Evolutionary conservation across 2,113 vertebrate genomes (phyloP).

Genomic region (Cephalopholis sonnerati): DNA sequence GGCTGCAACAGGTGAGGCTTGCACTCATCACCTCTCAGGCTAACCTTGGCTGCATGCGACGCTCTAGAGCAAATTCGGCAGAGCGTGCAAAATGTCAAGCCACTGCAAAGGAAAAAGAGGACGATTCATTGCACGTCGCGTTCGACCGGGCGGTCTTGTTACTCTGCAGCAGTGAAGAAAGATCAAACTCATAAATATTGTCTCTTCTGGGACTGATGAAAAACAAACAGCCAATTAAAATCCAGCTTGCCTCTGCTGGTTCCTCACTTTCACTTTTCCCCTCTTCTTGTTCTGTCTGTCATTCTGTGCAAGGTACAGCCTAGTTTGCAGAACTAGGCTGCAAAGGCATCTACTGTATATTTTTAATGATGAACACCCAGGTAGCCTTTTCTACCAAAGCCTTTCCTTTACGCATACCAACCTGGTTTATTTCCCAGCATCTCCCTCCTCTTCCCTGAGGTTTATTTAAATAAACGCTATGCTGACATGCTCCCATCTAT

Average conservation of each 20-base stretch:
- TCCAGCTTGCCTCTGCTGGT: constrained; percentile 44
- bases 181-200: constrained; percentile 86
- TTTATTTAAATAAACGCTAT: constrained; percentile 40
- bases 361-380: constrained; percentile 76
- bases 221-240: constrained; percentile 87
- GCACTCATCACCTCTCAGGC: not conserved
- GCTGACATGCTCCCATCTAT: constrained; percentile 27
- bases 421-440: constrained; percentile 6
- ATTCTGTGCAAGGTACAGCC: constrained; percentile 40
- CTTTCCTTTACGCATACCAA: constrained; percentile 51
- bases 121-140: constrained; percentile 59
- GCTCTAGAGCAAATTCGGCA: not conserved
- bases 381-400: constrained; percentile 34
- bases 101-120: not conserved
- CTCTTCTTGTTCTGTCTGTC: constrained; percentile 57
- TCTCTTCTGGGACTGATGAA: constrained; percentile 81
- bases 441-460: constrained; percentile 11
- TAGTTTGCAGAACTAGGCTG: constrained; percentile 73
- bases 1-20: not conserved
- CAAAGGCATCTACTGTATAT: constrained; percentile 56
- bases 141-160: constrained; percentile 56
- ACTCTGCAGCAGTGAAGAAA: constrained; percentile 73
- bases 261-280: constrained; percentile 25
- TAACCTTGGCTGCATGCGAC: not conserved
- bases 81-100: constrained; percentile 35